These are phyloP conservation scores for Drosophila cyrtoloma DNA, from an alignment of 2,888 invertebrate species.

Conservation along the genomic window DNA sequence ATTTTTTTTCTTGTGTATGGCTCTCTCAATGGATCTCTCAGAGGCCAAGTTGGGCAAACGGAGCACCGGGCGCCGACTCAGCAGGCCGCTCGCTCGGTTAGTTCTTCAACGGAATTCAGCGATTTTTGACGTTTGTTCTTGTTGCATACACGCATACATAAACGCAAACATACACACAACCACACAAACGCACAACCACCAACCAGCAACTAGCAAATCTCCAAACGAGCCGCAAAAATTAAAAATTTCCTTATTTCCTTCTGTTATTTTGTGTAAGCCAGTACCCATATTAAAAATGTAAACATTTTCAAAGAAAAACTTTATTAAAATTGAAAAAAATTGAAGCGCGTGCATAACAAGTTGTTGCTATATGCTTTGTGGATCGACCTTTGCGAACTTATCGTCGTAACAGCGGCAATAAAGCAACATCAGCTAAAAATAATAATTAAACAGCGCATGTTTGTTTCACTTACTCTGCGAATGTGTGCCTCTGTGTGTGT, in stretches of 20 bases:
- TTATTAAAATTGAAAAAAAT: constrained; percentile 9
- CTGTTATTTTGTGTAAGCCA: constrained; percentile 12
- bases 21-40: constrained; percentile 19
- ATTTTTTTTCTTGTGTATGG: not conserved
- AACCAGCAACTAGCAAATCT: not conserved
- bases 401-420: constrained; percentile 64
- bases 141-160: constrained; percentile 18
- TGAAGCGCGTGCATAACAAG: constrained; percentile 36
- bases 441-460: constrained; percentile 78
- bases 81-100: constrained; percentile 57
- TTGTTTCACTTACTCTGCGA: constrained; percentile 46
- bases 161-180: not conserved
- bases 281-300: constrained; percentile 28
- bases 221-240: constrained; percentile 12
- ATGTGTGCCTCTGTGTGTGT: constrained; percentile 13
- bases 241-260: constrained; percentile 11
- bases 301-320: constrained; percentile 5
- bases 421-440: constrained; percentile 66
- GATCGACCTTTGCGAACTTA: constrained; percentile 74
- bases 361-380: constrained; percentile 36
- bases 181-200: constrained; percentile 1
- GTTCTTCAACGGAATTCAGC: constrained; percentile 74
- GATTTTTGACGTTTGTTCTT: constrained; percentile 69
- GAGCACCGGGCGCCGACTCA: constrained; percentile 44
- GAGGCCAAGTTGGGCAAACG: constrained; percentile 47